Percentiles rank a stretch among this genome's conserved stretches.
Evolutionary conservation across 1,140 invertebrate species (phyloP).

Genomic region (Trichonephila clavata): DNA sequence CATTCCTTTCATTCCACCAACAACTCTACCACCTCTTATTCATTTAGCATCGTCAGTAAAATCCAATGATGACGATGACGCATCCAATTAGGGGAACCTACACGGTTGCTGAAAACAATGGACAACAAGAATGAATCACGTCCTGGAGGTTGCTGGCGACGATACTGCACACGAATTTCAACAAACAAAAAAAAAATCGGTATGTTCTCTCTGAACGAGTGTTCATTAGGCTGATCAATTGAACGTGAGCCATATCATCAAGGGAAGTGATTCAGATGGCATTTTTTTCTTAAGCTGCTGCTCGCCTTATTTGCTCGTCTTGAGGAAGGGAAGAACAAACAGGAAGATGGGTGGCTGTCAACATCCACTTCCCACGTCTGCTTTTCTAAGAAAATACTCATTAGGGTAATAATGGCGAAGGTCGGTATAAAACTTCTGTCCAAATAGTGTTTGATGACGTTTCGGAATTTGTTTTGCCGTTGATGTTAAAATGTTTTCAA

Average conservation of each 20-base stretch:
- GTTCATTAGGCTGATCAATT: neutral
- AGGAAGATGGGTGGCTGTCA: conserved; percentile 16
- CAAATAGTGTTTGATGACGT: too few relatives aligned
- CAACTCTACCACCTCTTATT: conserved; percentile 19
- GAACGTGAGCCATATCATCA: neutral
- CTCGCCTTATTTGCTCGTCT: neutral
- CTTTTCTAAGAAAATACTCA: neutral
- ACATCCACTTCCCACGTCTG: neutral
- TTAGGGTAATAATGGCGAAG: too few relatives aligned
- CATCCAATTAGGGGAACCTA: conserved; percentile 41
- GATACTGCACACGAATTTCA: neutral
- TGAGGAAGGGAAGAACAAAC: neutral
- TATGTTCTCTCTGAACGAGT: conserved; percentile 2
- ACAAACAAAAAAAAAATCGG: neutral
- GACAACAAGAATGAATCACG: conserved; percentile 35
- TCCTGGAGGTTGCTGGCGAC: neutral
- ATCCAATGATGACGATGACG: conserved; percentile 10
- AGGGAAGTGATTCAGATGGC: neutral
- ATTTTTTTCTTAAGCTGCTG: neutral
- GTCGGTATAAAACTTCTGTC: too few relatives aligned
- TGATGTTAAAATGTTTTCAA: too few relatives aligned
- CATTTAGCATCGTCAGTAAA: neutral
- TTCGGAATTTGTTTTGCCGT: too few relatives aligned
- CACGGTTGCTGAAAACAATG: conserved; percentile 26
- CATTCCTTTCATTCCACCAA: neutral